phyloP scores from a whole-genome alignment of 2,113 vertebrate species.

The Pedetes capensis region DNA sequence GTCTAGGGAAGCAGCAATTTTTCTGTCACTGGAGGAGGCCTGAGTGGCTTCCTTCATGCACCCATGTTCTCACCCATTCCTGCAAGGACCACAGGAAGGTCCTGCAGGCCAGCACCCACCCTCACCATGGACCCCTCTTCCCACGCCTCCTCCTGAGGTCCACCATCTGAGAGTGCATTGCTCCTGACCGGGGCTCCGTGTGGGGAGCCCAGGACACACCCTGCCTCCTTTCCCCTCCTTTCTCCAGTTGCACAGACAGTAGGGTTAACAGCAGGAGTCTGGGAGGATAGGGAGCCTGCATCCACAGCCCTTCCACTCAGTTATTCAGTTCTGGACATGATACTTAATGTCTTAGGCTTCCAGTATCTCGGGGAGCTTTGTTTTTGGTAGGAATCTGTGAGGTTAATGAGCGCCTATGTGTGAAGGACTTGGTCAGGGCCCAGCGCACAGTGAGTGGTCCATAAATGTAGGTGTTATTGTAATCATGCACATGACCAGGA shows the following conservation, averaged over 20 bases:
- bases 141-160: not conserved
- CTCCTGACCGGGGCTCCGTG: not conserved
- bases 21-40: not conserved
- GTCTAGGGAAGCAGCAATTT: not conserved
- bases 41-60: not conserved
- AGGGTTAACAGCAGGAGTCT: no score
- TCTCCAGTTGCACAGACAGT: not conserved
- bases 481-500: not conserved
- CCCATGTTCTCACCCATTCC: not conserved
- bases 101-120: fast-evolving
- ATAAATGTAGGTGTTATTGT: no score
- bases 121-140: fast-evolving
- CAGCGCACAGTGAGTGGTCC: not conserved
- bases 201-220: not conserved
- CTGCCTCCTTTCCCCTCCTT: fast-evolving
- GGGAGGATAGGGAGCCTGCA: not conserved
- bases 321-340: no score
- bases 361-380: fast-evolving
- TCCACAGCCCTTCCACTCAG: fast-evolving
- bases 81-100: not conserved
- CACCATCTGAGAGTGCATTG: not conserved
- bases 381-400: not conserved
- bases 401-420: not conserved
- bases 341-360: not conserved
- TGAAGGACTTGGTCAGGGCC: not conserved